Base-by-base conservation (phyloP, 1,140 invertebrate species). In the Leptopilina boulardi region DNA sequence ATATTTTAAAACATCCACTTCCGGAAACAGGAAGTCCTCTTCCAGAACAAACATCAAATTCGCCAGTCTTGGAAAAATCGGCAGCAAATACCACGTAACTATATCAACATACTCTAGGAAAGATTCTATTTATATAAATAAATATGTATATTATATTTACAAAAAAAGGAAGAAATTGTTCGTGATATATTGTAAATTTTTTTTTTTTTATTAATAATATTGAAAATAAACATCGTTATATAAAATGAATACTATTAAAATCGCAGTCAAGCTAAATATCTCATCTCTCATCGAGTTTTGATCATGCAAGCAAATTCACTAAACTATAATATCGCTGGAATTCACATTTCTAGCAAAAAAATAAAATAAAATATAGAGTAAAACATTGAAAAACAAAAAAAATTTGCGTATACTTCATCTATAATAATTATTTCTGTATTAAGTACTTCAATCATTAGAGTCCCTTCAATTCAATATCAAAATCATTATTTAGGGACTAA, bases 1-100 rank as follows among this genome's bases (percentile, higher is more conserved):
- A 96, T 90, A 95, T 99, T 54, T 91, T 99, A 70, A 93, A 93
- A 59, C 93, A 95, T 86, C 94, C 94, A 9, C 91, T 93, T 41
- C 92, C 91, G 82, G 90, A 90, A 42, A 89, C 82, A 18, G 47
- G n/a, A 8, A 51, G 47, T n/a, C 47, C 47, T 51, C 47, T 51
- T 51, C 47, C 47, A 79, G 86, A 90, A 38, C 77, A 86, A 23
- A 70, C 81, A 41, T 75, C 81, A 18, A 78, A 76, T n/a, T 19
- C 75, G 18, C 34, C 51, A 11, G 6, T 11, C 18, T 26, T 56
- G 70, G 15, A 5, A 23, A 4, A 76, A 74, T 8, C 44, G 44
- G 41, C 71, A n/a, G 81, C 47, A 15, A 77, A 59, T 51, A 41
- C 59, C 0, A 21, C 80, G 38, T 77, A 73, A 74, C 71, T 77